These are phyloP conservation scores for Neoseiulus cucumeris DNA, from an alignment of 1,140 invertebrate genomes.

Conservation along the genomic window DNA sequence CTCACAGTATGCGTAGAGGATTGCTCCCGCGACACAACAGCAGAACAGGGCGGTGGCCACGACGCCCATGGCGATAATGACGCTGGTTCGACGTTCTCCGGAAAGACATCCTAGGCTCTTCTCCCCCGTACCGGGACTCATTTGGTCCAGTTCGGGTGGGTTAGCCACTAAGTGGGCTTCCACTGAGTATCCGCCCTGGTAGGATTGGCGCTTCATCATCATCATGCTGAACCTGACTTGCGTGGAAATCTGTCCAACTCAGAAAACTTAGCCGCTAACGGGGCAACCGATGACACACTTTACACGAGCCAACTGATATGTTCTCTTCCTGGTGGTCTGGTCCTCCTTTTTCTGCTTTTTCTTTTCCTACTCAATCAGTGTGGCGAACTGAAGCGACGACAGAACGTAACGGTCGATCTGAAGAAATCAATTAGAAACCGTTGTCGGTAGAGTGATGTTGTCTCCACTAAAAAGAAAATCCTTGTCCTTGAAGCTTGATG, in stretches of 20 bases:
- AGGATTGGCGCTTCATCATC: neutral
- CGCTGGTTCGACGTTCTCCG: neutral
- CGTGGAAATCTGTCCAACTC: no score
- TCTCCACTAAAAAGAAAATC: neutral
- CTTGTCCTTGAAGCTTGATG: neutral
- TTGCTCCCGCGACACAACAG: slow-evolving; percentile 5
- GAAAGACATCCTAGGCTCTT: neutral
- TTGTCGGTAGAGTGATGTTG: neutral
- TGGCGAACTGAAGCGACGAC: slow-evolving; percentile 4
- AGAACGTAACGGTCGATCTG: slow-evolving; percentile 9
- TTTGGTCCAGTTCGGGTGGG: neutral
- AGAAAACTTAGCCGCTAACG: no score
- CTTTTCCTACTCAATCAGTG: no score
- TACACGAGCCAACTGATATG: no score
- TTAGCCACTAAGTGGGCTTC: slow-evolving; percentile 3
- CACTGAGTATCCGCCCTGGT: slow-evolving; percentile 7
- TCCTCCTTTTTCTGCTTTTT: no score
- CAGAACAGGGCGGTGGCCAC: slow-evolving; percentile 10
- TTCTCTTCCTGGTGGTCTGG: no score
- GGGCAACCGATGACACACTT: no score
- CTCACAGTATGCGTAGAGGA: slow-evolving; percentile 11
- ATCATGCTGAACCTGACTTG: neutral
- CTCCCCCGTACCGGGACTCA: neutral
- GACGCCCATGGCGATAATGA: slow-evolving; percentile 8
- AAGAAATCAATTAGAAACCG: neutral